Evolutionary conservation across 2,888 invertebrate species (phyloP).

Genomic region (Homarus gammarus): DNA sequence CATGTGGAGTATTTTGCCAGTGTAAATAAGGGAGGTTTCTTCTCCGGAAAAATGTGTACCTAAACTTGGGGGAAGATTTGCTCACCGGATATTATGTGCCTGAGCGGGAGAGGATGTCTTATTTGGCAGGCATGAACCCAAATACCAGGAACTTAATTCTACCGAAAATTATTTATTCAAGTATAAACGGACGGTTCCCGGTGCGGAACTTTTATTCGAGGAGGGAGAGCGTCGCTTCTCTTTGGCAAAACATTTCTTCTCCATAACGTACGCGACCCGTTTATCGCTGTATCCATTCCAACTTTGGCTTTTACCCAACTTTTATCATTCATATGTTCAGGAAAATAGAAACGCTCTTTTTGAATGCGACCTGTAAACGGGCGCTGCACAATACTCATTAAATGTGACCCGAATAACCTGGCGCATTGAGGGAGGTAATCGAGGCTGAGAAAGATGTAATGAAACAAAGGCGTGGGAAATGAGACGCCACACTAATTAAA

Average conservation of each 20-base stretch:
- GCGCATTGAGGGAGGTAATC: neutral
- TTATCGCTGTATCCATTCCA: neutral
- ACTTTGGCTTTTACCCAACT: neutral
- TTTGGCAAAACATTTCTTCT: neutral
- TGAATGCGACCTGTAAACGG: neutral
- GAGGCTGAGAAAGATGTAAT: neutral
- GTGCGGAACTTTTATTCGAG: too few species aligned
- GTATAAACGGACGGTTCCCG: neutral
- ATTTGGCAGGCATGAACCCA: neutral
- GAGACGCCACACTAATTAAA: too few species aligned
- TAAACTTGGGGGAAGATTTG: conserved; percentile 1
- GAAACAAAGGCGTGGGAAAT: too few species aligned
- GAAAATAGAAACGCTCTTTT: neutral
- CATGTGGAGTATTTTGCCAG: conserved; percentile 5
- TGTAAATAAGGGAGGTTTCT: conserved; percentile 8
- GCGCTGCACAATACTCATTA: neutral
- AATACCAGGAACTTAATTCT: neutral
- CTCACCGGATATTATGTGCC: conserved; percentile 4
- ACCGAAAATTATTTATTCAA: neutral
- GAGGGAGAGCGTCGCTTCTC: too few species aligned
- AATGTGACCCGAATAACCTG: neutral
- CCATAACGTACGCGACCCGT: neutral
- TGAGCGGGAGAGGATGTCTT: neutral
- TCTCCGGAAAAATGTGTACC: conserved; percentile 12
- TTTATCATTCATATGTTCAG: neutral